Evolutionary conservation across 2,888 invertebrate species (phyloP).

Genomic region (Dasysyrphus tricinctus): DNA sequence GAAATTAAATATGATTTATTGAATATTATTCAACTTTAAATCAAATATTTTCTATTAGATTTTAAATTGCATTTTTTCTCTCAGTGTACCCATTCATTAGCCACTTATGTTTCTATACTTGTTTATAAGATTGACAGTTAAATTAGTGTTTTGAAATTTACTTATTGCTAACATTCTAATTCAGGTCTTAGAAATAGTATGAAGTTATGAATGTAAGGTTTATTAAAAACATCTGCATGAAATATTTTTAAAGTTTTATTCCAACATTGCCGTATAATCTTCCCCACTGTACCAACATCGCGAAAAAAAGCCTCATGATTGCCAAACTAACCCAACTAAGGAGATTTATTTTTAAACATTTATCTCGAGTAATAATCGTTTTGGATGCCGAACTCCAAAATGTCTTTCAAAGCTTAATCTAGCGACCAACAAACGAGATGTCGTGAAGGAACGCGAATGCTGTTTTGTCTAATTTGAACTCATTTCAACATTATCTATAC

Average conservation of each 20-base stretch:
- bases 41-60: no score
- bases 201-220: no score
- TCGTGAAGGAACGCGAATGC: background rate
- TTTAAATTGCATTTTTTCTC: no score
- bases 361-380: conserved; percentile 38
- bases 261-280: background rate
- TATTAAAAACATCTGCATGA: no score
- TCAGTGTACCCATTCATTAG: no score
- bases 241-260: background rate
- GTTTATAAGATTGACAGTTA: no score
- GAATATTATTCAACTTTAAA: no score
- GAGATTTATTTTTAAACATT: conserved; percentile 42
- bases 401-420: conserved; percentile 4
- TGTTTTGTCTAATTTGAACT: background rate
- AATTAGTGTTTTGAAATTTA: no score
- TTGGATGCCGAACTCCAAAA: conserved; percentile 5
- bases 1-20: no score
- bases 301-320: background rate
- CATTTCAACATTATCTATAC: background rate
- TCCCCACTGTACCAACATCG: background rate
- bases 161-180: no score
- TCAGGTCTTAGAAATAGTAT: no score
- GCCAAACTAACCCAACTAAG: conserved; percentile 28
- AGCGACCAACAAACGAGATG: background rate
- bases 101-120: no score